Percentiles rank a stretch among this genome's conserved stretches.
These are phyloP conservation scores for Peribatodes rhomboidaria DNA, from an alignment of 2,888 invertebrate species.

Conservation along the genomic window DNA sequence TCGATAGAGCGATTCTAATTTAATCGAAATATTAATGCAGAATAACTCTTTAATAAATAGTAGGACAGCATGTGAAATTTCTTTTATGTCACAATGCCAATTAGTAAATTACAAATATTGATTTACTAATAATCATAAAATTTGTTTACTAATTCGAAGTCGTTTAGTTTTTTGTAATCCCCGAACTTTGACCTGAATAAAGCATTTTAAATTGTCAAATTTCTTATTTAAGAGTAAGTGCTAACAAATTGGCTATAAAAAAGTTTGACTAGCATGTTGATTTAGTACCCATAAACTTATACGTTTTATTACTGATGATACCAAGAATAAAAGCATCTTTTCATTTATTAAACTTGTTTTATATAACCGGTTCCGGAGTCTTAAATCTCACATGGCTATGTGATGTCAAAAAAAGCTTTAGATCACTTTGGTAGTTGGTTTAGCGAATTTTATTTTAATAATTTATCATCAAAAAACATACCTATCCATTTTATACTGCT, in stretches of 20 bases:
- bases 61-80: no score
- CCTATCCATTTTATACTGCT: no score
- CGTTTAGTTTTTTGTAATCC: neutral
- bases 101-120: no score
- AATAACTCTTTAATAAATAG: no score
- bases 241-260: constrained; percentile 47
- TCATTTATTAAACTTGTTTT: constrained; percentile 13
- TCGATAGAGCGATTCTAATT: no score
- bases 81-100: no score
- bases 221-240: neutral
- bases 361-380: constrained; percentile 6
- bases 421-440: neutral
- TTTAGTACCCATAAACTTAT: constrained; percentile 42
- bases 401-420: neutral
- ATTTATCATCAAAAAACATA: no score
- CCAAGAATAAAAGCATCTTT: constrained; percentile 11
- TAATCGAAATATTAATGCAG: no score
- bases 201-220: constrained; percentile 6
- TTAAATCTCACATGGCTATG: constrained; percentile 11
- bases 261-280: constrained; percentile 24
- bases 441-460: no score
- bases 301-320: constrained; percentile 15
- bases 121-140: neutral
- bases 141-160: neutral
- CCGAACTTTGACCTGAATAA: neutral